phyloP scores from a whole-genome alignment of 1,140 invertebrate genomes.

The Branchinecta lynchi region DNA sequence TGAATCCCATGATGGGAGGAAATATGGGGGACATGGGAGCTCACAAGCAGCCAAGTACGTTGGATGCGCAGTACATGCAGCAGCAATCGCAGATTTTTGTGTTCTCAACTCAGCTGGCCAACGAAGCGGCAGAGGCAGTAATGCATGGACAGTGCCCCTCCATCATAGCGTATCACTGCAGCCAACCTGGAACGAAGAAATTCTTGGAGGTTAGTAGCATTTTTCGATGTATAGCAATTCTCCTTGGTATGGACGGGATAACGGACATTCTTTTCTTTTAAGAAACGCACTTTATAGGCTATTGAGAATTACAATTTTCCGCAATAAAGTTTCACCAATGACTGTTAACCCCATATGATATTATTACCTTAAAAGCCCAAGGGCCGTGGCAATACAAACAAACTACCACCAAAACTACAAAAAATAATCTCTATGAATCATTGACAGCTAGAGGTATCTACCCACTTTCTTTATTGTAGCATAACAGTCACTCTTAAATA shows the following conservation, averaged over 20 bases:
- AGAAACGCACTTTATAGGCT: no score
- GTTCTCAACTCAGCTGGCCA: conserved; percentile 82
- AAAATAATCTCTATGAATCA: no score
- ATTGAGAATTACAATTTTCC: no score
- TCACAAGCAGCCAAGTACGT: conserved; percentile 50
- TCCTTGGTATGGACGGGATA: not conserved
- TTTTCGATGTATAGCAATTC: not conserved
- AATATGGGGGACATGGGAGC: conserved; percentile 1
- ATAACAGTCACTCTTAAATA: no score
- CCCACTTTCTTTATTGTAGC: no score
- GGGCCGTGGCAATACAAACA: no score
- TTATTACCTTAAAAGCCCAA: no score
- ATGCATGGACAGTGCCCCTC: conserved; percentile 70
- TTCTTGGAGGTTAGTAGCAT: conserved; percentile 59
- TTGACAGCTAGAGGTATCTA: no score
- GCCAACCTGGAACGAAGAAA: conserved; percentile 84
- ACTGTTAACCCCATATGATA: no score
- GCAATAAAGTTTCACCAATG: no score
- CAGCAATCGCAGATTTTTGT: conserved; percentile 97
- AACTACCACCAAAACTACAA: no score
- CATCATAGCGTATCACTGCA: conserved; percentile 87
- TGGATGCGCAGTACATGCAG: conserved; percentile 71
- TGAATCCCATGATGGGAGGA: conserved; percentile 14
- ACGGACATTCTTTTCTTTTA: conserved; percentile 14
- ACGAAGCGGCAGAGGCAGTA: conserved; percentile 83